phyloP scores from a whole-genome alignment of 2,797 vertebrate species.

The Knipowitschia caucasica region DNA sequence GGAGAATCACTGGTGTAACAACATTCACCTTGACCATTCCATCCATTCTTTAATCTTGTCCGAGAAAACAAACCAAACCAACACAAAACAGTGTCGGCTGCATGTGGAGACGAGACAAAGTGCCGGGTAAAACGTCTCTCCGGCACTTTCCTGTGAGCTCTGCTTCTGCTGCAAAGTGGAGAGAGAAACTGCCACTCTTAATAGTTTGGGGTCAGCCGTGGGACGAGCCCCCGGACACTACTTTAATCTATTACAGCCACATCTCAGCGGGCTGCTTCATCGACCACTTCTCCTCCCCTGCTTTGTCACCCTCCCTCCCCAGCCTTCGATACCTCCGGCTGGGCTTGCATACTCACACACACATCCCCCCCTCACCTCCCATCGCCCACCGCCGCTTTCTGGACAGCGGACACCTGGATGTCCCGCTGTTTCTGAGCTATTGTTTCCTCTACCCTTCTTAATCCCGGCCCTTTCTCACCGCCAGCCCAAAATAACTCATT shows the following conservation, averaged over 20 bases:
- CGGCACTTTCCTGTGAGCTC: background rate
- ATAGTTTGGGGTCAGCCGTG: conserved; percentile 62
- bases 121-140: background rate
- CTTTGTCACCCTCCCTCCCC: conserved; percentile 26
- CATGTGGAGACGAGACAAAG: background rate
- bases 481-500: conserved; percentile 60
- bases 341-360: conserved; percentile 20
- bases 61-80: background rate
- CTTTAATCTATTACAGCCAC: conserved; percentile 70
- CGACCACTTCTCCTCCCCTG: conserved; percentile 35
- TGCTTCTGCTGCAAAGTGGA: conserved; percentile 36
- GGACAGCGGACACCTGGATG: conserved; percentile 34
- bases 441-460: conserved; percentile 43
- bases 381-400: conserved; percentile 42
- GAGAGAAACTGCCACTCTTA: conserved; percentile 62
- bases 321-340: background rate
- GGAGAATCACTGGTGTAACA: too few relatives aligned
- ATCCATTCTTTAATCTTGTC: background rate
- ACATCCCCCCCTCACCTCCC: conserved; percentile 19
- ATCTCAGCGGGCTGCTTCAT: conserved; percentile 54
- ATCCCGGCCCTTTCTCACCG: conserved; percentile 44
- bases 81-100: background rate
- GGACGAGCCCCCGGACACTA: conserved; percentile 58
- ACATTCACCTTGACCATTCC: too few relatives aligned
- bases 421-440: conserved; percentile 53